Evolutionary conservation across 2,797 vertebrate species (phyloP), one percentile per base, ranked within the genome.

Genomic region (Podarcis lilfordi): DNA sequence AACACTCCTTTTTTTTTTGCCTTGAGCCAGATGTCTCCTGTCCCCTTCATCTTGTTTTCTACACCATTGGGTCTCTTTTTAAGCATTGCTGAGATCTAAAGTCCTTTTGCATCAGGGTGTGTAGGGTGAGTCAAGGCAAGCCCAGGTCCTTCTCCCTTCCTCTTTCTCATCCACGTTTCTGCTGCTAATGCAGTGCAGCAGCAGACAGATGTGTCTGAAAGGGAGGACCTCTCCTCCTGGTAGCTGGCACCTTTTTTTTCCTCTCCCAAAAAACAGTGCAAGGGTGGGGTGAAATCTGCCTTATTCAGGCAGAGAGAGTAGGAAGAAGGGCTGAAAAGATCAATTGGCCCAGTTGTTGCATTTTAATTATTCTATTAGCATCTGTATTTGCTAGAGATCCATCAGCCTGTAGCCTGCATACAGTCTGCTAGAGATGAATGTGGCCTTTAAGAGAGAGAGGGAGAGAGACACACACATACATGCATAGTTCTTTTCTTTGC

Each of bases 51-150:
- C 71, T 59, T 0, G 1, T n/a, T 2, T 37, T 23, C 1, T n/a
- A 17, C 23, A 0, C 8, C 17, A 74, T 15, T 1, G 86, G 77
- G 32, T 0, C 0, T 35, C 0, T 87, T 0, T 64, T 64, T 23
- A 64, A 66, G 15, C 80, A 29, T 15, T 89, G 80, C 86, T 87
- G 75, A 88, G 68, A 0, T 86, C 81, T 6, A 80, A 66, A 81
- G 91, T 80, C 85, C 80, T 83, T 74, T 87, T 4, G 80, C 88
- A 86, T 84, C 50, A 10, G 85, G 37, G 80, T 55, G 50, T 55
- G 50, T 7, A 2, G 69, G 66, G 80, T 11, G 27, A 86, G 43
- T 43, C 78, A 40, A 71, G 27, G n/a, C 6, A 3, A 81, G 27
- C 4, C 61, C 7, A n/a, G n/a, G 23, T 50, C 85, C 83, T 71